Evolutionary conservation across 2,113 vertebrate genomes (phyloP), one percentile per base, ranked within the genome.

Genomic region (Zonotrichia leucophrys): DNA sequence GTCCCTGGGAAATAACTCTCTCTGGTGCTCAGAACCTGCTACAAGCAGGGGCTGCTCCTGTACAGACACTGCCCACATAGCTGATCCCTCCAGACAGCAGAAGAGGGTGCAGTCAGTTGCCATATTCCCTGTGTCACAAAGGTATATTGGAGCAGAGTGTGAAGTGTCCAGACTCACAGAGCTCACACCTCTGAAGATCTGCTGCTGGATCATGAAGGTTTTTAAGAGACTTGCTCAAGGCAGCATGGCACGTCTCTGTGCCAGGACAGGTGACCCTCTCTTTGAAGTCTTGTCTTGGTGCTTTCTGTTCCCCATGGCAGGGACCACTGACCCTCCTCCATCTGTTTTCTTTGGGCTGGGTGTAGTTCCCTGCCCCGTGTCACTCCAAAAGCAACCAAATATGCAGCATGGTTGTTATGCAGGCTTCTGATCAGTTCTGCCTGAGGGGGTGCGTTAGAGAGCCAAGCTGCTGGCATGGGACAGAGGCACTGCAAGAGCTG

Each of bases 371-470:
- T 35, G 44, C 18, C 42, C 82, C 2, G 0, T 39, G 28, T 18
- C 8, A 20, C 28, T 73, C 66, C n/a, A 67, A 62, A 85, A 69
- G 55, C 50, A 46, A 28, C 11, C 1, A 0, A 81, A 77, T 30
- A 37, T 0, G 1, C 8, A 15, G 15, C 6, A 0, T 1, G 2
- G 5, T 13, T 35, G 13, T 13, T 66, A 25, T 20, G 16, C 5
- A 39, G 39, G 24, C 53, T 33, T 58, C 41, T n/a, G 4, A 2
- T 8, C 2, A 1, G 39, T 22, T 67, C 25, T 15, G 9, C 37
- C 37, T 1, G 7, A 44, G 23, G 11, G n/a, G 21, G 8, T 64
- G 30, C 6, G 42, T 1, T 5, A 37, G n/a, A 82, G 35, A 70
- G 35, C 19, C 2, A 5, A 21, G 24, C n/a, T 10, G 17, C 12